A percentile compares a stretch with the other conserved stretches of the same genome.
Evolutionary conservation across 2,113 vertebrate genomes (phyloP).

Genomic region (Solenodon paradoxus): DNA sequence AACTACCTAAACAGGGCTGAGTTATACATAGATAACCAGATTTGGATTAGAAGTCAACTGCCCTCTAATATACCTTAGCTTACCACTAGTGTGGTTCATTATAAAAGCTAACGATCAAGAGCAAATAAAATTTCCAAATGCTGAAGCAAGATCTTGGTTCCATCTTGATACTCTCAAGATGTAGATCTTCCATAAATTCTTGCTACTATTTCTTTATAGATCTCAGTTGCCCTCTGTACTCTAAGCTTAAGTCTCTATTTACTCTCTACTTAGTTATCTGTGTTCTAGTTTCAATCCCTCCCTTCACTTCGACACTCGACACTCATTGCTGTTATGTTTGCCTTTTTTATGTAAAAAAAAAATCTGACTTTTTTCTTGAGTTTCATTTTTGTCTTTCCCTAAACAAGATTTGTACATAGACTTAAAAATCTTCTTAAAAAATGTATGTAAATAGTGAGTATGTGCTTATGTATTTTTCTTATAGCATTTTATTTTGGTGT

Average conservation of each 20-base stretch:
- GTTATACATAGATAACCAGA: background rate
- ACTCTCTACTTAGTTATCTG: background rate
- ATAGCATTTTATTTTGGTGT: background rate
- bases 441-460: background rate
- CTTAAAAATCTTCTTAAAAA: background rate
- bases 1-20: background rate
- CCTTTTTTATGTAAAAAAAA: background rate
- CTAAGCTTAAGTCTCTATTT: background rate
- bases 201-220: background rate
- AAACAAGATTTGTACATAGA: background rate
- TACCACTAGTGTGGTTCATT: background rate
- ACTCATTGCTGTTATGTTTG: background rate
- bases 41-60: background rate
- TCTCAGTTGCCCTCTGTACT: background rate
- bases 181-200: background rate
- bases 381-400: background rate
- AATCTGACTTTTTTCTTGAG: background rate
- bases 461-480: background rate
- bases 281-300: background rate
- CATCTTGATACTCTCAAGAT: background rate
- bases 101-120: background rate
- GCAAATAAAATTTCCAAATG: background rate
- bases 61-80: background rate
- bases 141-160: background rate
- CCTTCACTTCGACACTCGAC: background rate